phyloP scores from a whole-genome alignment of 1,140 invertebrate species.

The Drosophila arizonae region DNA sequence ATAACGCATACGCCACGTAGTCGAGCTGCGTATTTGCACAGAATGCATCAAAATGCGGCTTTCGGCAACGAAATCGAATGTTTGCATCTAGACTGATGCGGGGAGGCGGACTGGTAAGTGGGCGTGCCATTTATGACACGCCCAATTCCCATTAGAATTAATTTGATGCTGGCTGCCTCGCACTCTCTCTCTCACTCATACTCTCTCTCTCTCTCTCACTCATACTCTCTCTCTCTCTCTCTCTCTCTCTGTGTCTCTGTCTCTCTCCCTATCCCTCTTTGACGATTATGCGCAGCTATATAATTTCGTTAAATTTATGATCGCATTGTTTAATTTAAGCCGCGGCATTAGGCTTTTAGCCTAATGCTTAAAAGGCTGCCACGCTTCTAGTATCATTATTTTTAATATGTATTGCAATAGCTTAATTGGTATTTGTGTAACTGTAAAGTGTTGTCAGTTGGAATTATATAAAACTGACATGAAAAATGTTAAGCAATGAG shows the following conservation, averaged over 20 bases:
- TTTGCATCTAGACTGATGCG: background rate
- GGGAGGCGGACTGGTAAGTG: background rate
- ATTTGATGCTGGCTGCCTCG: conserved; percentile 1
- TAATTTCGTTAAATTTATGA: conserved; percentile 22
- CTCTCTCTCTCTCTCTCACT: no score
- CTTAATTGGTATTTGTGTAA: conserved; percentile 8
- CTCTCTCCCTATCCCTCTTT: background rate
- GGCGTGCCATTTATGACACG: conserved; percentile 26
- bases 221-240: no score
- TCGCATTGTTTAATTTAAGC: background rate
- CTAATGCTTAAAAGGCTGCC: background rate
- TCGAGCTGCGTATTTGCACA: conserved; percentile 36
- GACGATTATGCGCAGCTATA: conserved; percentile 1
- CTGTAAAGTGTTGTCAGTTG: conserved; percentile 6
- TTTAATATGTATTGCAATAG: background rate
- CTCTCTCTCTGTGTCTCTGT: background rate
- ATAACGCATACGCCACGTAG: conserved; percentile 72
- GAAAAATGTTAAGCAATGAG: background rate
- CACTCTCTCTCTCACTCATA: no score
- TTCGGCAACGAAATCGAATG: conserved; percentile 48
- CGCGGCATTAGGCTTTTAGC: conserved; percentile 1
- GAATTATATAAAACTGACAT: background rate
- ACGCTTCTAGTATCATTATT: conserved; percentile 1
- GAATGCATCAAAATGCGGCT: conserved; percentile 43
- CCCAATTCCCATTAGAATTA: conserved; percentile 24